phyloP scores from a whole-genome alignment of 2,888 invertebrate species.

The Dryobota labecula region DNA sequence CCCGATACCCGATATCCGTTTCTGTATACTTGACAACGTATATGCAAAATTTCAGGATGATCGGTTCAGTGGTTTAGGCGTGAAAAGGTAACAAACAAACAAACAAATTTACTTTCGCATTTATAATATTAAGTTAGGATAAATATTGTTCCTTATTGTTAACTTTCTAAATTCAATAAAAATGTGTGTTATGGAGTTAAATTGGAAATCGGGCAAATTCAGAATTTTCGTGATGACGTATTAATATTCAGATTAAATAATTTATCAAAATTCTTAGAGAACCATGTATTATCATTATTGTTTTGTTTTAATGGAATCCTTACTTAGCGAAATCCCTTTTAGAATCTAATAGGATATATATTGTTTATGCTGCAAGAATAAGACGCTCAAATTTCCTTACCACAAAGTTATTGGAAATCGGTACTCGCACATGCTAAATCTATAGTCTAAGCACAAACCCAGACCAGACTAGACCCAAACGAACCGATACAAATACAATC shows the following conservation, averaged over 20 bases:
- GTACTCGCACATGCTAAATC: constrained; percentile 33
- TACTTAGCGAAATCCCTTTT: neutral
- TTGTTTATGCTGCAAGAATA: neutral
- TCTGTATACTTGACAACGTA: too few relatives aligned
- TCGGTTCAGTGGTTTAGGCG: too few relatives aligned
- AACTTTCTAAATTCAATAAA: neutral
- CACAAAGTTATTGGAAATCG: constrained; percentile 38
- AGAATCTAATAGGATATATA: neutral
- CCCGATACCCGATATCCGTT: too few relatives aligned
- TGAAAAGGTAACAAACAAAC: too few relatives aligned
- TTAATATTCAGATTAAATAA: neutral
- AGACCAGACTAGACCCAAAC: constrained; percentile 45
- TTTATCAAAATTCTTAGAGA: neutral
- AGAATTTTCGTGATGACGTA: neutral
- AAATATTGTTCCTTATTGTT: neutral
- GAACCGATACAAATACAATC: constrained; percentile 53
- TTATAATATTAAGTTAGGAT: too few relatives aligned
- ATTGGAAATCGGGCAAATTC: neutral
- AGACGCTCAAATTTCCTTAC: neutral
- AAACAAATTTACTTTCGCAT: too few relatives aligned
- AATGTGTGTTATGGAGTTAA: neutral
- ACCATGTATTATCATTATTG: too few relatives aligned
- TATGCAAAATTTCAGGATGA: too few relatives aligned
- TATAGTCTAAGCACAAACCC: constrained; percentile 26
- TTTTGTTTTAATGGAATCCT: neutral